These are phyloP conservation scores for Drosophila ohnishii DNA, from an alignment of 1,140 invertebrate genomes.

Conservation along the genomic window DNA sequence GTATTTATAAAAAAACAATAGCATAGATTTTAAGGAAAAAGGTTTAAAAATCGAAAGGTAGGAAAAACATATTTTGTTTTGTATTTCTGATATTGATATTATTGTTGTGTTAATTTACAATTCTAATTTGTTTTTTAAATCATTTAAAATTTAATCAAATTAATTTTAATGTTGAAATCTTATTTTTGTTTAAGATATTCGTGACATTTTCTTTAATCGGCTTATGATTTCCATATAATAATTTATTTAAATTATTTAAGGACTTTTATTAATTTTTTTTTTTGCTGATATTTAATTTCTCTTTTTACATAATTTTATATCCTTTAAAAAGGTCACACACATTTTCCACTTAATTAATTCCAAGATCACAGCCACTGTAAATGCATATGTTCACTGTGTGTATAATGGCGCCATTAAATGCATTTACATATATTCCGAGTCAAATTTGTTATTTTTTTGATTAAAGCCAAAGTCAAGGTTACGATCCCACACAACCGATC, in stretches of 20 bases:
- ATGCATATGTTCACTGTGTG: slow-evolving; percentile 15
- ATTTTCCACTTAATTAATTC: background rate
- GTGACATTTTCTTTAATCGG: background rate
- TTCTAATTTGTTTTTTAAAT: background rate
- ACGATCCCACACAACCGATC: slow-evolving; percentile 43
- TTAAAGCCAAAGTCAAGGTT: slow-evolving; percentile 72
- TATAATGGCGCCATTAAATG: slow-evolving; percentile 36
- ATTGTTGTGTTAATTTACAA: background rate
- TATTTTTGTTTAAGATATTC: background rate
- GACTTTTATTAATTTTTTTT: too few species aligned
- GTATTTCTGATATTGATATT: too few species aligned
- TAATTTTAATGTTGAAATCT: too few species aligned
- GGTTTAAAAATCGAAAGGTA: too few species aligned
- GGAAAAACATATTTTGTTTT: too few species aligned
- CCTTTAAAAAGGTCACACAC: slow-evolving; percentile 10
- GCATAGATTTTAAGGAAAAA: too few species aligned
- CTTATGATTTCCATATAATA: background rate
- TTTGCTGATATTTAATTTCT: too few species aligned
- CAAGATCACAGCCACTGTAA: slow-evolving; percentile 34
- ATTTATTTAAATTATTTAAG: background rate
- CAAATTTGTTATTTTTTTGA: slow-evolving; percentile 32
- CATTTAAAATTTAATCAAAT: background rate
- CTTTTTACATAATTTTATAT: background rate
- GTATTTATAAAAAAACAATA: background rate
- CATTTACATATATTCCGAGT: slow-evolving; percentile 52